phyloP scores from a whole-genome alignment of 2,113 vertebrate species.

The Corythornis cristatus region DNA sequence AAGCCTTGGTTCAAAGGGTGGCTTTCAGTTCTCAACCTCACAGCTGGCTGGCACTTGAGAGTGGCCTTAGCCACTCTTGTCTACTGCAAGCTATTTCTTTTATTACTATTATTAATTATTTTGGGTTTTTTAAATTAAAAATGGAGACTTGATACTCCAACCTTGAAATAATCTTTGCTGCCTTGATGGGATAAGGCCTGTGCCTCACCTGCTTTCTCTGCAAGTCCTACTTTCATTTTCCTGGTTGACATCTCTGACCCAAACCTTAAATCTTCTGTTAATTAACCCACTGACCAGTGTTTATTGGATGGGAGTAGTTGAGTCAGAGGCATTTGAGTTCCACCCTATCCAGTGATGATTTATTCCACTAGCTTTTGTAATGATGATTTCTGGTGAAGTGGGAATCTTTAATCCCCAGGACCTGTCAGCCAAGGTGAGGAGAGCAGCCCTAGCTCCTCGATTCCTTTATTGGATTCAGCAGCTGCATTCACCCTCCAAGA shows the following conservation, averaged over 20 bases:
- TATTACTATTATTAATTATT: no score
- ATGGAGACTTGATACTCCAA: background rate
- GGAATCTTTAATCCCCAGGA: background rate
- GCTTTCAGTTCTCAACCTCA: background rate
- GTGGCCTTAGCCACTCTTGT: background rate
- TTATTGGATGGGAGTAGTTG: background rate
- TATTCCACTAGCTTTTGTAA: background rate
- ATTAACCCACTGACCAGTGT: background rate
- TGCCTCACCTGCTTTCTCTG: background rate
- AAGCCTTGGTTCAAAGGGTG: background rate
- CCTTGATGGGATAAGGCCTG: background rate
- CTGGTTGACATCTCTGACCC: background rate
- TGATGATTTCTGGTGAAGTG: background rate
- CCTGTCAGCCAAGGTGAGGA: background rate
- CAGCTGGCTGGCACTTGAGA: background rate
- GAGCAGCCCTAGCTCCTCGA: background rate
- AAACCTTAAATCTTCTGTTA: background rate
- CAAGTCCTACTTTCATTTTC: background rate
- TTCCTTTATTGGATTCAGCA: background rate
- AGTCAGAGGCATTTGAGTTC: background rate
- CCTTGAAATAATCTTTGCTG: background rate
- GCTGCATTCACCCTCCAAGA: background rate
- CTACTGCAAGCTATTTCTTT: background rate
- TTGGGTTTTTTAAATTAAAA: no score
- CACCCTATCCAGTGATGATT: background rate